These are phyloP conservation scores for Apocheima hispidaria DNA, from an alignment of 2,888 invertebrate genomes.

Conservation along the genomic window DNA sequence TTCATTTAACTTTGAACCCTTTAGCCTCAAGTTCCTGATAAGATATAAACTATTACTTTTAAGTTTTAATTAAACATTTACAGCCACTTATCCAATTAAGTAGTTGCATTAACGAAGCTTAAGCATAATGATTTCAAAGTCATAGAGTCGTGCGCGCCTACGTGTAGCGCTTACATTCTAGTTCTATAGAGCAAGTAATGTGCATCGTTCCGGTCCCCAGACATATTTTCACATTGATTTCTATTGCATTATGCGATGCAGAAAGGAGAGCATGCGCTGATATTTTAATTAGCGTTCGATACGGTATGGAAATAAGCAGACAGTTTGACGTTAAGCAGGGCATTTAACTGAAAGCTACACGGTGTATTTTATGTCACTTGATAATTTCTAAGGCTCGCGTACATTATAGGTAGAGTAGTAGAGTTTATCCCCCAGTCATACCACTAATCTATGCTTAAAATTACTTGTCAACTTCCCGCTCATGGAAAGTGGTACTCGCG, in stretches of 20 bases:
- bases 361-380: slow-evolving; percentile 14
- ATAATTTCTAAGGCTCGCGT: slow-evolving; percentile 2
- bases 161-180: slow-evolving; percentile 8
- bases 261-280: slow-evolving; percentile 33
- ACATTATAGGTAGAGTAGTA: background rate
- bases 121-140: slow-evolving; percentile 13
- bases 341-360: slow-evolving; percentile 21
- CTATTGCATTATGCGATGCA: slow-evolving; percentile 28
- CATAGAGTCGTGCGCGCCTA: background rate
- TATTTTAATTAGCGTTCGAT: slow-evolving; percentile 36
- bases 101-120: slow-evolving; percentile 15
- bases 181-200: slow-evolving; percentile 1
- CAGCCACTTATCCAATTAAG: background rate
- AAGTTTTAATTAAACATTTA: slow-evolving; percentile 4
- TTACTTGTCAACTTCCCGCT: too few relatives aligned
- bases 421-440: too few relatives aligned
- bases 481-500: too few relatives aligned
- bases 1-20: background rate
- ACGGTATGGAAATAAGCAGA: slow-evolving; percentile 27
- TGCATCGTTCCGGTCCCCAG: slow-evolving; percentile 31
- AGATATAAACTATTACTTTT: background rate
- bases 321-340: slow-evolving; percentile 25
- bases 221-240: slow-evolving; percentile 38
- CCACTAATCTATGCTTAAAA: too few relatives aligned
- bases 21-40: background rate